A percentile compares a stretch with the other conserved stretches of the same genome.
Conservation (phyloP, 2,888 invertebrate species). For the Noctua janthe region DNA sequence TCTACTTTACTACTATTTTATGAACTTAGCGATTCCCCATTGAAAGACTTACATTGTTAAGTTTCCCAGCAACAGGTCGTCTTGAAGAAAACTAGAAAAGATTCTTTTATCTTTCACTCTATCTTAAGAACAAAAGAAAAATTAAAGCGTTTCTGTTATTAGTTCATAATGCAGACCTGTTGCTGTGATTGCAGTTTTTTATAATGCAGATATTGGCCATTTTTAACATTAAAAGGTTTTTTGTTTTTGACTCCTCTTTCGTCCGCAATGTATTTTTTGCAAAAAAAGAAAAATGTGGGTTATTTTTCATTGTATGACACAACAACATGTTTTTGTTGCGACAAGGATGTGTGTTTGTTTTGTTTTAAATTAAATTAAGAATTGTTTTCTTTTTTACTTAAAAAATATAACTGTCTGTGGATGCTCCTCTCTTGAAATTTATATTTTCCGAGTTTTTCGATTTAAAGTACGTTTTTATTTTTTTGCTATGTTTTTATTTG, state of each 20-base stretch:
- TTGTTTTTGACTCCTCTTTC: background rate
- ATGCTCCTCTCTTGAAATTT: background rate
- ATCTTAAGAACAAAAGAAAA: constrained; percentile 26
- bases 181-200: constrained; percentile 30
- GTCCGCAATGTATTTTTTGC: background rate
- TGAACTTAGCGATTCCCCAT: background rate
- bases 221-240: background rate
- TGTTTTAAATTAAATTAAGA: background rate
- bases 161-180: constrained; percentile 28
- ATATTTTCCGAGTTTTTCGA: background rate
- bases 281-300: background rate
- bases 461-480: background rate
- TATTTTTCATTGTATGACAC: background rate
- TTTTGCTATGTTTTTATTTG: too few species aligned
- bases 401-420: background rate
- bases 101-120: constrained; percentile 5
- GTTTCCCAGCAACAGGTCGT: constrained; percentile 34
- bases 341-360: constrained; percentile 10
- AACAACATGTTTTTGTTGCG: background rate
- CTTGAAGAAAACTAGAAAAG: constrained; percentile 13
- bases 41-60: constrained; percentile 5
- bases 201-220: background rate
- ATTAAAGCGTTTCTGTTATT: constrained; percentile 28
- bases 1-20: background rate
- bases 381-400: background rate